Base-by-base conservation (phyloP, 2,797 vertebrate genomes). In the Urosaurus nigricauda region DNA sequence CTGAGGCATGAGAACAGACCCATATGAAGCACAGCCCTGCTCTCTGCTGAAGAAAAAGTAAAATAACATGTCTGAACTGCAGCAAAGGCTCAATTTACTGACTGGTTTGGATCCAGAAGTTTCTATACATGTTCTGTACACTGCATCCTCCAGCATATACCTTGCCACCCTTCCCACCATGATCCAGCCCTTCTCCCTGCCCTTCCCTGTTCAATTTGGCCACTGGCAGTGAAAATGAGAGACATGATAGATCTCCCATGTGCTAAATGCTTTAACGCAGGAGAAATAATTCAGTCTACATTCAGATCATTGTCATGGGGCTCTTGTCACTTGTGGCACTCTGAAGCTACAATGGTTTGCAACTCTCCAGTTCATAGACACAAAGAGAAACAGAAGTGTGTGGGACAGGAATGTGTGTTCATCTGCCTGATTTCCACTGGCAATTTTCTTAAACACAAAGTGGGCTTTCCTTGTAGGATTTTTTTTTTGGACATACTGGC, bases 1-100 rank as follows among this genome's bases (percentile, higher is more conserved):
- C 35, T 79, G 37, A 75, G 56, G 24, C 75, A 75, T 16, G 26
- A 35, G 12, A 53, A 35, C 21, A n/a, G 40, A 32, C 7, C 29
- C 26, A 24, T 65, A 26, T 17, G 9, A 80, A 68, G n/a, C 37
- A 9, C 16, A 16, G 32, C 35, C 24, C 32, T 26, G 5, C 37
- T 37, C 32, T 51, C 14, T 26, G 32, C 26, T 2, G 4, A n/a
- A 29, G 0, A 21, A n/a, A 70, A 35, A 11, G 47, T 51, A 24
- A 74, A 47, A 8, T 60, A 68, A 86, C 71, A 70, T 40, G 37
- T 47, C 32, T 77, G 71, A 70, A 8, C 13, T 70, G 73, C 79
- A 78, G 79, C 79, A 89, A 83, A 86, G 84, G 58, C 79, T 89
- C 71, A 58, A 83, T 89, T 86, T 89, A 86, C 84, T 86, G 73